Conservation (phyloP, 2,888 invertebrate species). For the Panopea generosa region DNA sequence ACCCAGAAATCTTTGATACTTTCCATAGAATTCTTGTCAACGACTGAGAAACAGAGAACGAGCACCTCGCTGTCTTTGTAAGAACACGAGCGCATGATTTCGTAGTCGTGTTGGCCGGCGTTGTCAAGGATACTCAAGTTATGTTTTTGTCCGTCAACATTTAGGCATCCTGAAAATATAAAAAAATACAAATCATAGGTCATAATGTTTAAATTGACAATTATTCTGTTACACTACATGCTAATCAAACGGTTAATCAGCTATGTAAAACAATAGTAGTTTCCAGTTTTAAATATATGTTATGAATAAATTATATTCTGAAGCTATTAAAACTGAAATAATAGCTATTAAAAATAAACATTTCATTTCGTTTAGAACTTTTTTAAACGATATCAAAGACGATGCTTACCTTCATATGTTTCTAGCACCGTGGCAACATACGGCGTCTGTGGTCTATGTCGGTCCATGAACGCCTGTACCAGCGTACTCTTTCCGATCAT, state of each 20-base stretch:
- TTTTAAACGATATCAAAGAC: neutral
- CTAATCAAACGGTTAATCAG: too few species aligned
- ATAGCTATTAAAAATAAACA: too few species aligned
- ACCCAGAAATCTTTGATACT: conserved; percentile 75
- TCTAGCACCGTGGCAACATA: conserved; percentile 73
- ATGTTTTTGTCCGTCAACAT: conserved; percentile 74
- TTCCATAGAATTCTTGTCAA: conserved; percentile 71
- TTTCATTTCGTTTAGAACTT: too few species aligned
- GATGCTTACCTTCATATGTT: conserved; percentile 68
- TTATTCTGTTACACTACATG: too few species aligned
- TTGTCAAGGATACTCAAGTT: conserved; percentile 73
- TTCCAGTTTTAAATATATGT: too few species aligned
- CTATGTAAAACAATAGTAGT: too few species aligned
- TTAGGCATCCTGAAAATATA: conserved; percentile 65
- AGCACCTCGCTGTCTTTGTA: conserved; percentile 75
- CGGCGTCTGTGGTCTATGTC: conserved; percentile 54
- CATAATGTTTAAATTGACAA: conserved; percentile 25
- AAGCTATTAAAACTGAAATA: too few species aligned
- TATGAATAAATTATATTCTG: too few species aligned
- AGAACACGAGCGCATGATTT: conserved; percentile 67
- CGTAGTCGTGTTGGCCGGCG: conserved; percentile 77
- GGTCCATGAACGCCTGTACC: conserved; percentile 67
- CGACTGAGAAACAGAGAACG: conserved; percentile 74
- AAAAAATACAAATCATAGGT: conserved; percentile 18
- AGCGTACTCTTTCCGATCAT: conserved; percentile 78